Percentiles rank a stretch among this genome's conserved stretches.
Evolutionary conservation across 2,888 invertebrate genomes (phyloP).

Genomic region (Gymnocheta viridis): DNA sequence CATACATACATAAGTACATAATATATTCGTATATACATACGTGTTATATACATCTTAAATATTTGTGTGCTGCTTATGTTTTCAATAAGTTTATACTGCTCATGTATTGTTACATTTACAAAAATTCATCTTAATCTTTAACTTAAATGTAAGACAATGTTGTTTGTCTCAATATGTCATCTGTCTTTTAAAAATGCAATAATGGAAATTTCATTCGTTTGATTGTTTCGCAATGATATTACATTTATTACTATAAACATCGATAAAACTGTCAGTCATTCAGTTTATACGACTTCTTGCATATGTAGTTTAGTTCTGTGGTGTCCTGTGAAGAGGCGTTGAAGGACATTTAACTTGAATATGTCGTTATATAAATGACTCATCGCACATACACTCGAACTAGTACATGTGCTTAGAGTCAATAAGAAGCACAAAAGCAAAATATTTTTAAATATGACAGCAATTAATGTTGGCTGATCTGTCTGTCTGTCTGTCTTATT

Average conservation of each 20-base stretch:
- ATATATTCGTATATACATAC: not conserved
- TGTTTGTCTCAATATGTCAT: constrained; percentile 7
- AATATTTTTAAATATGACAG: constrained; percentile 25
- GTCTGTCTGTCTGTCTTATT: constrained; percentile 26
- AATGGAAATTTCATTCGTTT: constrained; percentile 51
- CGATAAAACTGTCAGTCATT: constrained; percentile 72
- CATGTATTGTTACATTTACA: constrained; percentile 44
- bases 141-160: constrained; percentile 18
- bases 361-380: constrained; percentile 29
- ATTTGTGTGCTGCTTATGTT: not conserved
- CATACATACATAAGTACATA: not conserved
- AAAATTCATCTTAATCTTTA: constrained; percentile 63
- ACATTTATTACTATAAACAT: constrained; percentile 73
- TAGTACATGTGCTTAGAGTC: not conserved
- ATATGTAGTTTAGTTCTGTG: not conserved
- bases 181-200: constrained; percentile 1
- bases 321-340: constrained; percentile 59
- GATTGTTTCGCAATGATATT: constrained; percentile 69
- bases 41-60: not conserved
- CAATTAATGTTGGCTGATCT: constrained; percentile 2
- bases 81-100: not conserved
- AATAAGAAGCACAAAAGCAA: not conserved
- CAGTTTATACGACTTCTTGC: constrained; percentile 11
- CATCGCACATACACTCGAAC: constrained; percentile 1
- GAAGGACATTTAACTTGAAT: constrained; percentile 48